These are phyloP conservation scores for Trichogramma dendrolimi DNA, from an alignment of 2,888 invertebrate genomes.

Conservation along the genomic window DNA sequence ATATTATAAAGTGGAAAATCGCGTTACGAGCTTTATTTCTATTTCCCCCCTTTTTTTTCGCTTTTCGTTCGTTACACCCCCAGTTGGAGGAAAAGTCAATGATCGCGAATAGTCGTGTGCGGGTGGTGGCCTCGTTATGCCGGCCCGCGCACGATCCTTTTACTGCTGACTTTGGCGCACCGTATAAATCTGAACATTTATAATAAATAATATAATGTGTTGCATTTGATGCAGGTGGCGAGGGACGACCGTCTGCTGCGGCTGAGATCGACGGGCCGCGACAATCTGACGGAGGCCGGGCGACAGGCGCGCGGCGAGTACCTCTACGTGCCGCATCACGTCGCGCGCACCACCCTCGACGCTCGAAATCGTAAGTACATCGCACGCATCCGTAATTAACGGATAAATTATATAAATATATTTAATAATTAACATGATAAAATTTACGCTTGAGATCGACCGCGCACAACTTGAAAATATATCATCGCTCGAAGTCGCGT, in stretches of 20 bases:
- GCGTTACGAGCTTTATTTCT: no score
- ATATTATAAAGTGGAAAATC: no score
- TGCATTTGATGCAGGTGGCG: conserved; percentile 50
- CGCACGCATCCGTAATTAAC: no score
- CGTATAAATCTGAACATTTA: no score
- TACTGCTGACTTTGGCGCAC: no score
- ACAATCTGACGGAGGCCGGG: conserved; percentile 59
- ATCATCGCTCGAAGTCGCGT: background rate
- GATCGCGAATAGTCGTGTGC: no score
- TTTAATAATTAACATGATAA: background rate
- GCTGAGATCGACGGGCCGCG: conserved; percentile 54
- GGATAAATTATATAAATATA: background rate
- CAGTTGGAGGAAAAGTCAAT: no score
- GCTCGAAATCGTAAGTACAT: conserved; percentile 59
- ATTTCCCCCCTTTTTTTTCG: no score
- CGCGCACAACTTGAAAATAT: background rate
- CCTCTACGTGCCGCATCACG: conserved; percentile 59
- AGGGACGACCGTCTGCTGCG: conserved; percentile 55
- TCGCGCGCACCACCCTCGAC: conserved; percentile 58
- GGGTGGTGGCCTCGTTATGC: no score
- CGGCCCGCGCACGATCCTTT: no score
- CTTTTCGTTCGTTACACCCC: no score
- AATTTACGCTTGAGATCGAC: background rate
- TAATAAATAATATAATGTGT: no score
- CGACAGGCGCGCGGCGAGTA: conserved; percentile 60